Base-by-base conservation (phyloP, 2,113 vertebrate genomes). In the Micronisus gabar region DNA sequence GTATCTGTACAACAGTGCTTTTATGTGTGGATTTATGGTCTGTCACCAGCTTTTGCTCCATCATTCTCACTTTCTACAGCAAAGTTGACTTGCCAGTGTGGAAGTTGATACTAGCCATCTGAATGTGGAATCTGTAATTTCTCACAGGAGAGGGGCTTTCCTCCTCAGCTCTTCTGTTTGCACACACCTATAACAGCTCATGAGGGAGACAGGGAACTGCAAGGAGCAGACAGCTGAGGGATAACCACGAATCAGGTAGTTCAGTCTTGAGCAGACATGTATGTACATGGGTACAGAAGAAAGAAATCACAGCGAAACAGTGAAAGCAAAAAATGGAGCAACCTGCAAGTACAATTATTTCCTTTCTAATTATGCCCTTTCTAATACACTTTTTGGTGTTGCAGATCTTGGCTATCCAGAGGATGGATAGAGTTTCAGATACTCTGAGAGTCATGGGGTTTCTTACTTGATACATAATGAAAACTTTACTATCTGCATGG, bases 211-310 rank as follows among this genome's bases (percentile, higher is more conserved):
- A 8, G 50, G 41, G 30, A 87, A 70, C 25, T 38, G 18, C 5
- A 2, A 61, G 62, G 53, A 71, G 63, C n/a, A 67, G 67, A 34
- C 32, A 40, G 34, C 19, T 45, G 32, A 61, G 17, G 30, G 23
- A 20, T 34, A 34, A 14, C 10, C 18, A 11, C 23, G 22, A 34
- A 52, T 15, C 41, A 13, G 36, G 53, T 25, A n/a, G 17, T 40
- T 34, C 27, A 25, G 2, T 75, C 45, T 40, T 55, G 18, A 55
- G 40, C 15, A 7, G 43, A 9, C 21, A 23, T 10, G 11, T 11
- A 3, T 11, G 11, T 11, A 2, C 13, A 4, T 0, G 15, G 29
- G 4, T 30, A 19, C 50, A 71, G n/a, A 19, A 34, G 30, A 63
- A 16, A 56, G 56, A 29, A 32, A 62, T 36, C 2, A 2, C 55